A percentile compares a stretch with the other conserved stretches of the same genome.
phyloP scores from a whole-genome alignment of 2,797 vertebrate species.

The Phrynocephalus forsythii region DNA sequence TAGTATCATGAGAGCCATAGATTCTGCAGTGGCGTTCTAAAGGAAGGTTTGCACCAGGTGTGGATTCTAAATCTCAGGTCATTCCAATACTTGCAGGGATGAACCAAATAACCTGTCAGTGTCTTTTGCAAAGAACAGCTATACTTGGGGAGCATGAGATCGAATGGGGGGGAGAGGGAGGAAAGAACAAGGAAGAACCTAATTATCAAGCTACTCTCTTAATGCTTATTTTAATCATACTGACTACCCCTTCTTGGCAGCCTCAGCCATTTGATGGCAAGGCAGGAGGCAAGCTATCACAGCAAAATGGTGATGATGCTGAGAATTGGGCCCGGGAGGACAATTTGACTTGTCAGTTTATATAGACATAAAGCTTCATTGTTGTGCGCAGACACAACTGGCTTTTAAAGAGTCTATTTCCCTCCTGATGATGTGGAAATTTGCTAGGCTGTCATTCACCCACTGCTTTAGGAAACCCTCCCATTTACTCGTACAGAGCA shows the following conservation, averaged over 20 bases:
- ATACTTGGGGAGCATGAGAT: slow-evolving; percentile 3
- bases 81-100: slow-evolving; percentile 70
- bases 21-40: background rate
- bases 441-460: slow-evolving; percentile 57
- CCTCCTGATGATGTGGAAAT: slow-evolving; percentile 71
- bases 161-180: background rate
- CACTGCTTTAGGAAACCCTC: slow-evolving; percentile 22
- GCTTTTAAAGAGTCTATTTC: slow-evolving; percentile 74
- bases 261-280: slow-evolving; percentile 67
- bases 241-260: slow-evolving; percentile 71
- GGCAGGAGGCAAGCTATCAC: slow-evolving; percentile 69
- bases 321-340: slow-evolving; percentile 79
- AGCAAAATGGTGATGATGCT: slow-evolving; percentile 73
- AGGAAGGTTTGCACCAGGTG: background rate
- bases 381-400: slow-evolving; percentile 72
- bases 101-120: slow-evolving; percentile 66
- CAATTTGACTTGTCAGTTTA: slow-evolving; percentile 85
- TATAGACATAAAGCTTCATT: slow-evolving; percentile 80
- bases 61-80: slow-evolving; percentile 69
- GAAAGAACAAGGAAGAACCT: slow-evolving; percentile 59
- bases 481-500: slow-evolving; percentile 38
- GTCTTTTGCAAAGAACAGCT: slow-evolving; percentile 61
- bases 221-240: slow-evolving; percentile 79
- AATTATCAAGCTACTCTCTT: slow-evolving; percentile 77
- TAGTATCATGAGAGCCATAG: background rate